A percentile compares a stretch with the other conserved stretches of the same genome.
phyloP scores from a whole-genome alignment of 2,113 vertebrate species.

The Aspidoscelis tigris region DNA sequence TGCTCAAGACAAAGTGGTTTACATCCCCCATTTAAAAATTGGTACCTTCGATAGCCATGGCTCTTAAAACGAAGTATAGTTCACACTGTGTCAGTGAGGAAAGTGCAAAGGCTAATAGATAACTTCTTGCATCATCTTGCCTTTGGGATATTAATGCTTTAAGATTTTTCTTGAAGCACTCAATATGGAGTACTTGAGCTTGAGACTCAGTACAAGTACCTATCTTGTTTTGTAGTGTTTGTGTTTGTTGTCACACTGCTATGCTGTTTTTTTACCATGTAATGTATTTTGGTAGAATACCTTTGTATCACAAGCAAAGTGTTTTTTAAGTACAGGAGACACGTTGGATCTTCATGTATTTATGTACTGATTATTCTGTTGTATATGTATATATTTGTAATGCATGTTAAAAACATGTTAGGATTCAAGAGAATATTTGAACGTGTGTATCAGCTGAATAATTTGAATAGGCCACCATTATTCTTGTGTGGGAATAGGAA shows the following conservation, averaged over 20 bases:
- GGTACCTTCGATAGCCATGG: conserved; percentile 18
- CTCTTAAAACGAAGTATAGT: conserved; percentile 13
- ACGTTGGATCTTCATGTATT: conserved; percentile 2
- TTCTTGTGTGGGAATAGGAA: conserved; percentile 41
- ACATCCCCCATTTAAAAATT: conserved; percentile 50
- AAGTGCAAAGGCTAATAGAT: background rate
- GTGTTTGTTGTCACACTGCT: conserved; percentile 11
- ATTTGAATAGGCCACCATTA: background rate
- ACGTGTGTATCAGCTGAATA: conserved; percentile 29
- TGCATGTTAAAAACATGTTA: background rate
- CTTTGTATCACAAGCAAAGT: background rate
- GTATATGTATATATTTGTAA: background rate
- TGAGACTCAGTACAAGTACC: conserved; percentile 8
- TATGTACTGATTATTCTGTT: background rate
- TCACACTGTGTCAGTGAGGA: background rate
- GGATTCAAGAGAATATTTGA: conserved; percentile 3
- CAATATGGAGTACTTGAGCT: conserved; percentile 15
- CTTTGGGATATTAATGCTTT: conserved; percentile 10
- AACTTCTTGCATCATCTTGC: background rate
- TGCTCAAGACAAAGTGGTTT: conserved; percentile 23
- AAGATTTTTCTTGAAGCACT: conserved; percentile 22
- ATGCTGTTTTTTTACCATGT: background rate
- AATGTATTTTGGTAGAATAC: background rate
- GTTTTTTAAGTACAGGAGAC: conserved; percentile 4
- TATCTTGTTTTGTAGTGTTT: background rate